These are phyloP conservation scores for Dinocampus coccinellae DNA, from an alignment of 2,888 invertebrate species.

Conservation along the genomic window DNA sequence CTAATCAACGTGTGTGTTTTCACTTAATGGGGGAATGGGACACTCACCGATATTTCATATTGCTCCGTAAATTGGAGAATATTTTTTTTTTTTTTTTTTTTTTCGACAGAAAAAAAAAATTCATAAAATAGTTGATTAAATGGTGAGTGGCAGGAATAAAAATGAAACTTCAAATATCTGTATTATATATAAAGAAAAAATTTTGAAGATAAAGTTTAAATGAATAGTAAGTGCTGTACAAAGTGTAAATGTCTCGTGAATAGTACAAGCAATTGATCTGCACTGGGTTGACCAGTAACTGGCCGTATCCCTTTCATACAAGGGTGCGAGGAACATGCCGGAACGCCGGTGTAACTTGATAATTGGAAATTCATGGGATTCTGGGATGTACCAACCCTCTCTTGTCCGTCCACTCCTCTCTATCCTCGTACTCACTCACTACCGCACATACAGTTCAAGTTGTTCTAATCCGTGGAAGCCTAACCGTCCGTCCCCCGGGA, in stretches of 20 bases:
- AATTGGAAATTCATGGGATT: constrained; percentile 65
- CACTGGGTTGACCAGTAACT: constrained; percentile 14
- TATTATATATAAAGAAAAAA: constrained; percentile 23
- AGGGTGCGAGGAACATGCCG: constrained; percentile 34
- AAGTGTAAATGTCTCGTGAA: constrained; percentile 28
- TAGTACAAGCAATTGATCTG: constrained; percentile 18
- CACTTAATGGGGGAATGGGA: constrained; percentile 6
- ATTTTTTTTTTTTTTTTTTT: background rate
- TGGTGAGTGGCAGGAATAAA: background rate
- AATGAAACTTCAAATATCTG: background rate
- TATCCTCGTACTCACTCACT: background rate
- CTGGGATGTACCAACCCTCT: constrained; percentile 47
- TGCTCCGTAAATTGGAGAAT: constrained; percentile 20
- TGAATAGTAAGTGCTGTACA: constrained; percentile 27
- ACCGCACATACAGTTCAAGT: constrained; percentile 47
- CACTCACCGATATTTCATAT: constrained; percentile 26
- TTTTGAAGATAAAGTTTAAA: constrained; percentile 8
- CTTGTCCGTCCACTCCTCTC: no score
- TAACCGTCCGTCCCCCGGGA: constrained; percentile 37
- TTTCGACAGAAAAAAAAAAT: background rate
- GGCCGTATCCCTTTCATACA: constrained; percentile 16
- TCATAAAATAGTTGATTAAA: constrained; percentile 22
- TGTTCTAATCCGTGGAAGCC: constrained; percentile 57
- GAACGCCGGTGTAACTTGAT: constrained; percentile 57
- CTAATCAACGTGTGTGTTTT: constrained; percentile 41